Evolutionary conservation across 2,888 invertebrate genomes (phyloP), one percentile per base, ranked within the genome.

Genomic region (Xestoiulus laeticollis): DNA sequence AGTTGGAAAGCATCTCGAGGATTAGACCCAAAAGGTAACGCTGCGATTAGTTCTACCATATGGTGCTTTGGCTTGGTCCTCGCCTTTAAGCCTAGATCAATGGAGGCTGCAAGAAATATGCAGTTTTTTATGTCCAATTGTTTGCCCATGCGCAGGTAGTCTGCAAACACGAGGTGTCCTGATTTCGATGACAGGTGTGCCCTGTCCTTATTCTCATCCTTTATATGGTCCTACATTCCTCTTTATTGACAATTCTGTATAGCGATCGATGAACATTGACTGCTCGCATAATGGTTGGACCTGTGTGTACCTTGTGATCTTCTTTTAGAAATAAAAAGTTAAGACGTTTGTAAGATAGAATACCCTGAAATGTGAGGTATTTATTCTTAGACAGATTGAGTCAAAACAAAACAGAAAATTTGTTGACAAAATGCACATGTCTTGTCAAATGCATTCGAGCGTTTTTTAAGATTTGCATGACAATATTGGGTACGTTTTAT

Each of bases 171-270:
- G 19, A 48, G 48, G 48, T 48, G 48, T 48, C 48, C 59, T n/a
- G 59, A 59, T 59, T 59, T 59, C n/a, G 59, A n/a, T 6, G 59
- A 59, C 59, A 59, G 59, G 59, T 59, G 59, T 59, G 59, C n/a
- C 3, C 14, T 48, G 48, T 14, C 48, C 48, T 48, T 48, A 19
- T 48, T 48, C 14, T 48, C 12, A 16, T 12, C 48, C 8, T 3
- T 48, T 48, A 48, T 16, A 12, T 48, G 48, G 19, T 12, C 48
- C 48, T 14, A 19, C 14, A 48, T 48, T 48, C 48, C 12, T 12
- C 14, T 3, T 48, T 48, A 14, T 48, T 14, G 0, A 48, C 48
- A 48, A 0, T 14, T 48, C 48, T 12, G n/a, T n/a, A n/a, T n/a
- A 12, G 48, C 0, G 14, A 48, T 48, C 48, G 48, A 48, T 48